phyloP scores from a whole-genome alignment of 2,888 invertebrate species.

The Mythimna pallens region DNA sequence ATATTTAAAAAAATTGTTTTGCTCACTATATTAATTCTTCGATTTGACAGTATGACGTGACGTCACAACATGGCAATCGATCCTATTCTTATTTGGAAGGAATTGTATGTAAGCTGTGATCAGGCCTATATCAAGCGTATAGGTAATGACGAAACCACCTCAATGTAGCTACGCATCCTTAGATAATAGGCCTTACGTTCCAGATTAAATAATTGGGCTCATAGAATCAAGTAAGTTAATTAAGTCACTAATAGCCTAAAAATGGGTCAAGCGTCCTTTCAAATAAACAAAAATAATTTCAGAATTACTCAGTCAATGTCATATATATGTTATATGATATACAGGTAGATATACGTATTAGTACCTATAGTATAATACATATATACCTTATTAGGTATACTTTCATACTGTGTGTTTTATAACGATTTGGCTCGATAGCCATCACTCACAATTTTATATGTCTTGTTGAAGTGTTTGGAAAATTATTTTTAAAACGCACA shows the following conservation, averaged over 20 bases:
- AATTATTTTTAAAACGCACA: constrained; percentile 11
- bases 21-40: too few relatives aligned
- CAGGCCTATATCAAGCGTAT: too few relatives aligned
- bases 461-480: neutral
- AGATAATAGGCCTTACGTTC: too few relatives aligned
- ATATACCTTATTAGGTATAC: constrained; percentile 68
- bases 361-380: constrained; percentile 42
- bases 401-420: constrained; percentile 67
- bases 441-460: constrained; percentile 7
- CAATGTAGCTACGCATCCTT: too few relatives aligned
- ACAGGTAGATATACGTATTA: constrained; percentile 59
- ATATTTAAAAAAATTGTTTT: too few relatives aligned
- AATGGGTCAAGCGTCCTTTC: neutral
- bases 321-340: constrained; percentile 41
- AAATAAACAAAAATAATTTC: constrained; percentile 9
- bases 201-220: too few relatives aligned
- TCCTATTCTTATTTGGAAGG: too few relatives aligned
- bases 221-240: too few relatives aligned
- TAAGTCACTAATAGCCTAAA: neutral
- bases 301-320: constrained; percentile 24
- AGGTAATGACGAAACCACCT: too few relatives aligned
- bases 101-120: too few relatives aligned
- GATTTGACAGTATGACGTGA: too few relatives aligned
- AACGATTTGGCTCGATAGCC: constrained; percentile 55
- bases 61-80: too few relatives aligned